Evolutionary conservation across 2,113 vertebrate species (phyloP), one percentile per base, ranked within the genome.

Genomic region (Uropsilus gracilis): DNA sequence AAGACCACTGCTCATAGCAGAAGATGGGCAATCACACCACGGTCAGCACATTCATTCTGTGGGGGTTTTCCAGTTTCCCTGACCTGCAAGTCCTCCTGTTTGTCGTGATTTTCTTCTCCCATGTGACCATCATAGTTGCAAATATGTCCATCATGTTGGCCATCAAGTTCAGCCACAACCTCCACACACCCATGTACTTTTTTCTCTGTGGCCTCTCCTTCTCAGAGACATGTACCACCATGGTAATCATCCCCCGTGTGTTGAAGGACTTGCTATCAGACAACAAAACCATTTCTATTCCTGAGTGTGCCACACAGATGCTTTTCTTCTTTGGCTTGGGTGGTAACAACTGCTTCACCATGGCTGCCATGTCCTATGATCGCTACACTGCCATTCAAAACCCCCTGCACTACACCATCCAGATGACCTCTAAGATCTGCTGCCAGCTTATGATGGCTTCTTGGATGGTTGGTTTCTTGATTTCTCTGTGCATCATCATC

Each of bases 301-400:
- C 46, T 48, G 95, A 95, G 32, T 97, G 94, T 64, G 96, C 91
- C 39, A 78, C 66, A 39, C 96, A 97, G 82, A 94, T 98, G 96
- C 95, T 96, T 80, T 69, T 93, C 84, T 97, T 96, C 83, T 86
- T 93, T 50, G 75, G 93, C 13, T 61, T 97, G 6, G 89, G 63
- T 24, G 55, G 48, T 26, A 97, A 94, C 66, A 96, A 95, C 61
- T 96, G 97, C 59, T 96, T 95, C 68, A 89, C 94, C 44, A 66
- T 97, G 88, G 81, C 92, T 0, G 75, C 94, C 44, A 97, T 96
- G 97, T 97, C 96, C 34, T 97, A 96, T n/a, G 95, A 97, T 78
- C 64, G 75, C 16, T 96, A 96, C 44, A 94, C 68, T 0, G 93
- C 93, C 48, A 89, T 96, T 48, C 77, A 68, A 53, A 94, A 1